phyloP scores from a whole-genome alignment of 2,888 invertebrate genomes.

The Xanthorhoe designata region DNA sequence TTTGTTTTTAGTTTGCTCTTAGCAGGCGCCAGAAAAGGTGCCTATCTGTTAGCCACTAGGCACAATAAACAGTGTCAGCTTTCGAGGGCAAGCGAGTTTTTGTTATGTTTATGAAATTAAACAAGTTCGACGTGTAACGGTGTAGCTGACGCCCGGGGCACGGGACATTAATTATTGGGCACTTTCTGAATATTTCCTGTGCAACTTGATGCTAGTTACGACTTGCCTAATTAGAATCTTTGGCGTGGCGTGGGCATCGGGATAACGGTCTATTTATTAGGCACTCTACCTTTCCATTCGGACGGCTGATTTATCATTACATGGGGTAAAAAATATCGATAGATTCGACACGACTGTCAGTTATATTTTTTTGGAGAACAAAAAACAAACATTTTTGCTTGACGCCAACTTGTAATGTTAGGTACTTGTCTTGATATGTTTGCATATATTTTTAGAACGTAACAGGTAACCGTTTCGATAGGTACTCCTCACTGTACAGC shows the following conservation, averaged over 20 bases:
- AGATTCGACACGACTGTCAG: constrained; percentile 53
- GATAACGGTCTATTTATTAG: constrained; percentile 73
- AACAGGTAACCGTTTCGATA: neutral
- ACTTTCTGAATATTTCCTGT: constrained; percentile 54
- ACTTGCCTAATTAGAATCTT: constrained; percentile 66
- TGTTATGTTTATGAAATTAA: constrained; percentile 40
- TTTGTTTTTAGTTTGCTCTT: too few species aligned
- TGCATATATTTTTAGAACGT: neutral
- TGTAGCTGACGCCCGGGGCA: constrained; percentile 34
- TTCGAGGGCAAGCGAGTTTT: constrained; percentile 31
- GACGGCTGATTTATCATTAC: constrained; percentile 62
- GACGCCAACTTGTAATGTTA: constrained; percentile 6
- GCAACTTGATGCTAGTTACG: constrained; percentile 56
- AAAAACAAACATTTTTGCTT: constrained; percentile 41
- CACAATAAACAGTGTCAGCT: constrained; percentile 22
- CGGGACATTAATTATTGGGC: constrained; percentile 53
- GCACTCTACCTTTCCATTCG: constrained; percentile 60
- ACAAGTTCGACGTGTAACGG: constrained; percentile 42
- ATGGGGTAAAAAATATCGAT: constrained; percentile 51
- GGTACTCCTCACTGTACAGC: constrained; percentile 2
- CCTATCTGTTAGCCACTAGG: constrained; percentile 1
- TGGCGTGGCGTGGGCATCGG: constrained; percentile 60
- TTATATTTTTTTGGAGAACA: constrained; percentile 42
- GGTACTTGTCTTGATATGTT: constrained; percentile 5
- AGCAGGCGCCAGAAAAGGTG: neutral